phyloP scores from a whole-genome alignment of 2,797 vertebrate species.

The Philypnodon macrostomus region DNA sequence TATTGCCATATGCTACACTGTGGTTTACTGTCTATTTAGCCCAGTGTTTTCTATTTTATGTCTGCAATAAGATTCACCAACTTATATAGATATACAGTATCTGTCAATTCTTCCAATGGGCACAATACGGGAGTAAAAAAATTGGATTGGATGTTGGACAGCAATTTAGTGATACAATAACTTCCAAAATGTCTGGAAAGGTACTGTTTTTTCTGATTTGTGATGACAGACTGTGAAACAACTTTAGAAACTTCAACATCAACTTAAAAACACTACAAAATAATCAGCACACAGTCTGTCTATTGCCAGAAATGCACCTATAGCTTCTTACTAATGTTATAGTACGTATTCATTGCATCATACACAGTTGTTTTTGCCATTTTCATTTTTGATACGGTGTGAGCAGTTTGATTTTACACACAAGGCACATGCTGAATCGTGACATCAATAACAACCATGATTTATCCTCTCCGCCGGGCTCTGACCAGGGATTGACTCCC shows the following conservation, averaged over 20 bases:
- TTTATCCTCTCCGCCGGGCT: constrained; percentile 29
- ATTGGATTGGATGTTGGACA: neutral
- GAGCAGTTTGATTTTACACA: constrained; percentile 23
- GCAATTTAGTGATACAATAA: neutral
- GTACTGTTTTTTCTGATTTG: neutral
- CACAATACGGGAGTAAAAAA: neutral
- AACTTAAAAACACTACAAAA: too few species aligned
- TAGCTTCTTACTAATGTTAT: neutral
- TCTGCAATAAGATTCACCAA: neutral
- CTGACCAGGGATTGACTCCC: constrained; percentile 15
- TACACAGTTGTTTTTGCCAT: neutral
- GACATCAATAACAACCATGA: constrained; percentile 18
- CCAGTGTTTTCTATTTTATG: neutral
- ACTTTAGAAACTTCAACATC: too few species aligned
- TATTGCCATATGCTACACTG: neutral
- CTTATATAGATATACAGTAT: neutral
- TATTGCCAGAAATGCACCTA: neutral
- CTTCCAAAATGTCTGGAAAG: neutral
- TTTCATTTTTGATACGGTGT: constrained; percentile 8
- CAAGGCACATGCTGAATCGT: constrained; percentile 20
- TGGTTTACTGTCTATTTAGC: neutral
- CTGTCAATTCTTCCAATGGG: neutral
- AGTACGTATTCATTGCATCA: neutral
- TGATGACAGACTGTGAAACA: too few species aligned
- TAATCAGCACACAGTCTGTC: too few species aligned